These are phyloP conservation scores for Palaemon carinicauda DNA, from an alignment of 1,140 invertebrate genomes.

Conservation along the genomic window DNA sequence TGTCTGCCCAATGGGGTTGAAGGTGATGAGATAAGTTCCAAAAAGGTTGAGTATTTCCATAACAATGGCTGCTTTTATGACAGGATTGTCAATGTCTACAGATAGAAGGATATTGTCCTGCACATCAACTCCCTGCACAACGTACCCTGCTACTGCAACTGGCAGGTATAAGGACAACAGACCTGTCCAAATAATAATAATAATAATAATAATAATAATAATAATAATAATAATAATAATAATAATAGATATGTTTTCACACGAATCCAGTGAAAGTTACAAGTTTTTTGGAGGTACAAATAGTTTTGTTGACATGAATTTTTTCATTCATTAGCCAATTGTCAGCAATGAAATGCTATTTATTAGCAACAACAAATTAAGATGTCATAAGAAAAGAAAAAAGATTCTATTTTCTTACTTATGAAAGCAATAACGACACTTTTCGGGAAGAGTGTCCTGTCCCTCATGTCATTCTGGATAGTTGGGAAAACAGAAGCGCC, in stretches of 20 bases:
- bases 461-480: conserved; percentile 72
- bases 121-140: conserved; percentile 70
- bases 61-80: conserved; percentile 69
- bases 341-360: too few species aligned
- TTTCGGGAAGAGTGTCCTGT: conserved; percentile 60
- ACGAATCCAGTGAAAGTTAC: too few species aligned
- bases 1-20: conserved; percentile 75
- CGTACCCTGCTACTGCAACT: conserved; percentile 69
- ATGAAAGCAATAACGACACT: conserved; percentile 56
- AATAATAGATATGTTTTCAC: too few species aligned
- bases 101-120: conserved; percentile 69
- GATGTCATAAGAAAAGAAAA: too few species aligned
- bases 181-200: conserved; percentile 63
- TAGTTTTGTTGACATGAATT: too few species aligned
- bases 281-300: too few species aligned
- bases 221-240: too few species aligned
- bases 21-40: conserved; percentile 73
- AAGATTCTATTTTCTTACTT: too few species aligned
- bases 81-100: conserved; percentile 63
- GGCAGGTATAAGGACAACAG: conserved; percentile 71
- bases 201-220: too few species aligned
- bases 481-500: conserved; percentile 76
- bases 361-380: too few species aligned
- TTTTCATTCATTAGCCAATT: too few species aligned
- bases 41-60: conserved; percentile 67